Conservation (phyloP, 2,113 vertebrate species). For the Zosterops hypoxanthus region DNA sequence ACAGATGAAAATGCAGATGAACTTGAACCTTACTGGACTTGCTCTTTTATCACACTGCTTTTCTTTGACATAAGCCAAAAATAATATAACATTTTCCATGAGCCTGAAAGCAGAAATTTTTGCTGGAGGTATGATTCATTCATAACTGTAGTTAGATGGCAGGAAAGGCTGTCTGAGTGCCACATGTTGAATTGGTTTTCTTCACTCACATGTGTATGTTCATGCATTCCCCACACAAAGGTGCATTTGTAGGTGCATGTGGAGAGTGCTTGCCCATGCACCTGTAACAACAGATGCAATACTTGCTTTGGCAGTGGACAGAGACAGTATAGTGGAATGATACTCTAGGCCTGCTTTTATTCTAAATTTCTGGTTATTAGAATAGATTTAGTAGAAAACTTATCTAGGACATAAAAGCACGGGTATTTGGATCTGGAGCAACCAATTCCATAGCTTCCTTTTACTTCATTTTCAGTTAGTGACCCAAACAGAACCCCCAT, state of each 20-base stretch:
- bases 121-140: constrained; percentile 12
- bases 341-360: not conserved
- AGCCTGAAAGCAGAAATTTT: not conserved
- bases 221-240: not conserved
- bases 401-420: not conserved
- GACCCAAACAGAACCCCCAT: not conserved
- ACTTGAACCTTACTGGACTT: not conserved
- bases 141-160: not conserved
- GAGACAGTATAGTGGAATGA: not conserved
- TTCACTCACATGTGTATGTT: not conserved
- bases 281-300: not conserved
- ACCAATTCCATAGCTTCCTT: not conserved
- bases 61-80: not conserved
- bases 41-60: not conserved
- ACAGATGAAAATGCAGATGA: not conserved
- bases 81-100: not conserved
- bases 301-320: not conserved
- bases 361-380: not conserved
- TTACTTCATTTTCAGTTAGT: not conserved
- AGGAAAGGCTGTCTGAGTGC: constrained; percentile 20
- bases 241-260: not conserved
- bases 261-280: not conserved
- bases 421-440: not conserved
- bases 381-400: not conserved
- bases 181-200: not conserved